These are phyloP conservation scores for Paratrypauchen microcephalus DNA, from an alignment of 2,797 vertebrate species.

Conservation along the genomic window DNA sequence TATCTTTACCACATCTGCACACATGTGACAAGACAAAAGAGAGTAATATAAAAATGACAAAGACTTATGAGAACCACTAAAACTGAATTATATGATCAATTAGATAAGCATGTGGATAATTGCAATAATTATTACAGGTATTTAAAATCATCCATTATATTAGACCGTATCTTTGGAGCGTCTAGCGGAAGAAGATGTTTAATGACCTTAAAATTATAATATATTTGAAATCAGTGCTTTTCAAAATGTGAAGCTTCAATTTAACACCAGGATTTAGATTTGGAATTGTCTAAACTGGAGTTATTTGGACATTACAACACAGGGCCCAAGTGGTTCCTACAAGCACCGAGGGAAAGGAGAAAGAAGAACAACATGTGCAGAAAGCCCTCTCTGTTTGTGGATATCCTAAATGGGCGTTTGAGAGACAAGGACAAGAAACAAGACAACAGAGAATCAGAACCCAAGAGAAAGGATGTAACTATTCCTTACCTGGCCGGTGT, in stretches of 20 bases:
- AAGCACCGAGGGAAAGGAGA: too few species aligned
- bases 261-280: background rate
- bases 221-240: background rate
- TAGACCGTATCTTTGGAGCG: constrained; percentile 1
- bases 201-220: background rate
- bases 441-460: too few species aligned
- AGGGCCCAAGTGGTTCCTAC: too few species aligned
- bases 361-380: too few species aligned
- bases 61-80: background rate
- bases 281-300: too few species aligned
- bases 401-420: too few species aligned
- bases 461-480: too few species aligned
- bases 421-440: too few species aligned
- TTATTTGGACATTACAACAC: too few species aligned
- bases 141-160: constrained; percentile 8
- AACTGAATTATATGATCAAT: background rate
- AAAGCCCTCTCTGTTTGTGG: too few species aligned
- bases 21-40: constrained; percentile 3
- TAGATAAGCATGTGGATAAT: background rate
- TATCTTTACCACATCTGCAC: background rate
- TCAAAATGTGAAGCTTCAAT: background rate
- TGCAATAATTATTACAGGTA: constrained; percentile 2
- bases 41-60: constrained; percentile 5
- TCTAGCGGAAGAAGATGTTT: background rate
- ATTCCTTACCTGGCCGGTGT: too few species aligned